A percentile compares a stretch with the other conserved stretches of the same genome.
Evolutionary conservation across 2,888 invertebrate species (phyloP).

Genomic region (Tetragnatha montana): DNA sequence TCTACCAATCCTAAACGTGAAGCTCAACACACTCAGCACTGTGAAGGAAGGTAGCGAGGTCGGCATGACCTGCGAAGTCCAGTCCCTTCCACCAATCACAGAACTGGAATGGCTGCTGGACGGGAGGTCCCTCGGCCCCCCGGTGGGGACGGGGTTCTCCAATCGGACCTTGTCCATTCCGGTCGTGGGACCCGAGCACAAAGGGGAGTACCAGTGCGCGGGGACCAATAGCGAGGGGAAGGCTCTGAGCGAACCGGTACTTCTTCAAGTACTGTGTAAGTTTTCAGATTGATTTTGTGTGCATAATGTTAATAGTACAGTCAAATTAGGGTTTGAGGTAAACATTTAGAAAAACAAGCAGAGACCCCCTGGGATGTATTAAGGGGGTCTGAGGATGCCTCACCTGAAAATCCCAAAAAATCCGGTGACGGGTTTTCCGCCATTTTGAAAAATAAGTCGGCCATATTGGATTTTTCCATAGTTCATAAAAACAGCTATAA

Average conservation of each 20-base stretch:
- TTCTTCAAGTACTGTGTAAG: conserved; percentile 65
- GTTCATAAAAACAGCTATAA: too few species aligned
- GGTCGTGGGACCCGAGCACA: conserved; percentile 57
- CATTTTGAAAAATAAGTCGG: too few species aligned
- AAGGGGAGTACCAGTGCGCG: conserved; percentile 67
- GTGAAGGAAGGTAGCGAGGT: conserved; percentile 72
- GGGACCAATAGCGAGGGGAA: conserved; percentile 67
- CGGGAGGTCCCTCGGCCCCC: conserved; percentile 65
- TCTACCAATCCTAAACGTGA: conserved; percentile 32
- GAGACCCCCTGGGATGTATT: too few species aligned
- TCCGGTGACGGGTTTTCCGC: too few species aligned
- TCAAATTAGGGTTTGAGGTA: too few species aligned
- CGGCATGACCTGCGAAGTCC: conserved; percentile 72
- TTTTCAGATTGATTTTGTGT: neutral
- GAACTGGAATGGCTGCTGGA: conserved; percentile 72
- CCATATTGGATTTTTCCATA: too few species aligned
- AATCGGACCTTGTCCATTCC: conserved; percentile 50
- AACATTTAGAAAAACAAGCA: too few species aligned
- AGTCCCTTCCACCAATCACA: conserved; percentile 72
- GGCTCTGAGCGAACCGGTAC: conserved; percentile 54
- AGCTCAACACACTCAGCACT: conserved; percentile 39
- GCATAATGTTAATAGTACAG: too few species aligned
- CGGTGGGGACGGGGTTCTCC: conserved; percentile 44
- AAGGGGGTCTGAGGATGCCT: too few species aligned
- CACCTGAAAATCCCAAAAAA: too few species aligned